Percentiles rank a stretch among this genome's conserved stretches.
Evolutionary conservation across 2,113 vertebrate genomes (phyloP).

Genomic region (Anarrhichthys ocellatus): DNA sequence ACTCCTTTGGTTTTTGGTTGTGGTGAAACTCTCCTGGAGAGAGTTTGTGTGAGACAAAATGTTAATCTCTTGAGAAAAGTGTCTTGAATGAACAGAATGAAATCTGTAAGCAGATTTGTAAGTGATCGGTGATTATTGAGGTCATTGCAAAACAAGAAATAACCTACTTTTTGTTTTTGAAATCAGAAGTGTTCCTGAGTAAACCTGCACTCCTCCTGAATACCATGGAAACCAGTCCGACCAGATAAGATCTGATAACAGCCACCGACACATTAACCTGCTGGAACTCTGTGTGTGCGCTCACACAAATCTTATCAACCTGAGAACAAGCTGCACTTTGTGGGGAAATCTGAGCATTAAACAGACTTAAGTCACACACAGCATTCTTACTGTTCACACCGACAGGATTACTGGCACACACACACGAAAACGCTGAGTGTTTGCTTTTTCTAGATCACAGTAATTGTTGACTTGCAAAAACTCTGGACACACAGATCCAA

Average conservation of each 20-base stretch:
- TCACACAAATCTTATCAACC: conserved; percentile 49
- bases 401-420: no score
- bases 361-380: conserved; percentile 14
- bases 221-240: conserved; percentile 59
- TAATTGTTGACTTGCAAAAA: neutral
- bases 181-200: neutral
- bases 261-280: conserved; percentile 65
- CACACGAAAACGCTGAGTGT: no score
- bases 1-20: no score
- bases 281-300: neutral
- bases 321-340: conserved; percentile 65
- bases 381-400: no score
- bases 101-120: conserved; percentile 26
- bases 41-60: no score
- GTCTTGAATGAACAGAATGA: neutral
- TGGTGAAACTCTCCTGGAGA: no score
- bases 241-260: conserved; percentile 68
- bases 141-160: neutral
- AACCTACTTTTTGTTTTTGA: neutral
- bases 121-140: neutral
- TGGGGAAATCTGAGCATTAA: conserved; percentile 54
- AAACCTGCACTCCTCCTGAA: conserved; percentile 4
- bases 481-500: neutral
- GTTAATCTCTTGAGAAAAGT: neutral
- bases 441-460: no score